Conservation (phyloP, 53 echinoderm and acorn worm species). For the Holothuria leucospilota region DNA sequence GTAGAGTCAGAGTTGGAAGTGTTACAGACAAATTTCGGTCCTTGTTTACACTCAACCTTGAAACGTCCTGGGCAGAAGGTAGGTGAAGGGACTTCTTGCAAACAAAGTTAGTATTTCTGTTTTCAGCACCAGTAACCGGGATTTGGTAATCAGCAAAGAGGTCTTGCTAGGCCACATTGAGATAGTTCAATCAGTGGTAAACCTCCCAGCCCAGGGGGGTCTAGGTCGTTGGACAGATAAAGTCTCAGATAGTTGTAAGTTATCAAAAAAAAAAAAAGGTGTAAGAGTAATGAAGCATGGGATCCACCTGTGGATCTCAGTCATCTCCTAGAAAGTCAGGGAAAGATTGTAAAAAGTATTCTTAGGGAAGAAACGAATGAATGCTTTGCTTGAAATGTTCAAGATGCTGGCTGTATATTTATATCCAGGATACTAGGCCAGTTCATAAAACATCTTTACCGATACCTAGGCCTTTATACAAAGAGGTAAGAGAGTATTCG, state of each 20-base stretch:
- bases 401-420: slow-evolving; percentile 29
- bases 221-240: not conserved
- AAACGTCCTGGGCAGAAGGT: not conserved
- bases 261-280: not conserved
- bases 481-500: slow-evolving; percentile 53
- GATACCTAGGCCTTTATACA: slow-evolving; percentile 56
- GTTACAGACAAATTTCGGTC: not conserved
- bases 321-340: slow-evolving; percentile 38
- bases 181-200: not conserved
- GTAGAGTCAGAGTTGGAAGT: not conserved
- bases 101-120: not conserved
- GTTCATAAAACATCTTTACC: slow-evolving; percentile 56
- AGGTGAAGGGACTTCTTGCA: not conserved
- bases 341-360: not conserved
- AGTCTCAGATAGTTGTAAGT: not conserved
- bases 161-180: not conserved
- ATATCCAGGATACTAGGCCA: slow-evolving; percentile 23
- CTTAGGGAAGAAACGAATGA: slow-evolving; percentile 49
- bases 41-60: not conserved
- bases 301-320: slow-evolving; percentile 53
- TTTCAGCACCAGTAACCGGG: not conserved
- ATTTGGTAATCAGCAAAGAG: not conserved
- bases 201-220: slow-evolving; percentile 3
- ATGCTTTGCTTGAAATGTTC: slow-evolving; percentile 69
- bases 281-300: not conserved